Percentiles rank a stretch among this genome's conserved stretches.
Evolutionary conservation across 2,113 vertebrate species (phyloP).

Genomic region (Nettapus auritus): DNA sequence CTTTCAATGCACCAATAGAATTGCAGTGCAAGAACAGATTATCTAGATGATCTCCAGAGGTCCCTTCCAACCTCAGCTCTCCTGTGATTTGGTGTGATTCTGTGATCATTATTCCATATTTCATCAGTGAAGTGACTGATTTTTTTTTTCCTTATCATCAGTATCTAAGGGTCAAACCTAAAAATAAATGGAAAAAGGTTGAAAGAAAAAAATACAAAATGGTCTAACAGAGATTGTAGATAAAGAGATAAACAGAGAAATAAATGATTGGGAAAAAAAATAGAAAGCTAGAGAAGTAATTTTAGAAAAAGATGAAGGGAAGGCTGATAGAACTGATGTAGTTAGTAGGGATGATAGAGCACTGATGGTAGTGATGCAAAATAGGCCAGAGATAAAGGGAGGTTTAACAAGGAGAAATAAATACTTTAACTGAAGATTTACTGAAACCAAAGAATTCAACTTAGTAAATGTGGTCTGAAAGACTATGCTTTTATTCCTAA

Average conservation of each 20-base stretch:
- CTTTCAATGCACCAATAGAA: background rate
- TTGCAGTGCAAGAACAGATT: background rate
- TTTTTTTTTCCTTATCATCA: background rate
- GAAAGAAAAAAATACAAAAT: background rate
- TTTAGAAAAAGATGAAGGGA: background rate
- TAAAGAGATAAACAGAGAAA: background rate
- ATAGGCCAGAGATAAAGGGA: background rate
- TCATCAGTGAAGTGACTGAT: background rate
- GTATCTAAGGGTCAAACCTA: background rate
- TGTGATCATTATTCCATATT: background rate
- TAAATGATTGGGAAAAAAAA: background rate
- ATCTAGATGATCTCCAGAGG: too few species aligned
- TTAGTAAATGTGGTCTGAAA: background rate
- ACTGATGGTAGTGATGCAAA: background rate
- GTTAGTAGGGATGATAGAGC: background rate
- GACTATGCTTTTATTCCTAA: background rate
- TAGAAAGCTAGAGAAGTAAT: background rate
- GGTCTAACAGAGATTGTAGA: background rate
- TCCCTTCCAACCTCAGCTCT: too few species aligned
- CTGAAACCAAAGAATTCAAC: background rate
- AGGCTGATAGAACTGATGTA: background rate
- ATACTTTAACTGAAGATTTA: background rate
- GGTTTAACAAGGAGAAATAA: background rate
- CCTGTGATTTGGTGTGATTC: too few species aligned
- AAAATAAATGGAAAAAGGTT: background rate